Conservation (phyloP, 2,888 invertebrate genomes). For the Tubulanus polymorphus region DNA sequence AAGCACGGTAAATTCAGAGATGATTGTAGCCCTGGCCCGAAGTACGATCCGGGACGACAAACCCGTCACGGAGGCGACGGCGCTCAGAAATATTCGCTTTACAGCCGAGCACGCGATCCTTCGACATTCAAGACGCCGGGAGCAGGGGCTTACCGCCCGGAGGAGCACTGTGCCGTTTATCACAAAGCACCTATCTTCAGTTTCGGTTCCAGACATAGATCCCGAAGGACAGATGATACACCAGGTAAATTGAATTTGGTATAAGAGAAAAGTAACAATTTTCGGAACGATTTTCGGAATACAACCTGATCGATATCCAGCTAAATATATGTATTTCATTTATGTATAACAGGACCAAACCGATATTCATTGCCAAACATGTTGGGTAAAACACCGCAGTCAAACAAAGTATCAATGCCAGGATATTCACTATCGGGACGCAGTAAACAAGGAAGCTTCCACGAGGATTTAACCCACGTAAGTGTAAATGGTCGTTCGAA, state of each 20-base stretch:
- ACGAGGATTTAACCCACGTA: slow-evolving; percentile 43
- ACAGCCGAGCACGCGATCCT: slow-evolving; percentile 30
- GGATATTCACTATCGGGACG: slow-evolving; percentile 83
- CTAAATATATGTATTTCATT: slow-evolving; percentile 9
- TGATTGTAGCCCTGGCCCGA: slow-evolving; percentile 45
- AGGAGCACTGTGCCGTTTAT: slow-evolving; percentile 28
- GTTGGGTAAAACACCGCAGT: slow-evolving; percentile 46
- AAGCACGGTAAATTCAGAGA: slow-evolving; percentile 42
- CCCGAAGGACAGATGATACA: slow-evolving; percentile 41
- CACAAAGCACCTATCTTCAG: slow-evolving; percentile 41
- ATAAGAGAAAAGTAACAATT: too few species aligned
- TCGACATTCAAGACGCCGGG: slow-evolving; percentile 42
- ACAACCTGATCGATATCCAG: neutral
- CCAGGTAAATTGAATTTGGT: too few species aligned
- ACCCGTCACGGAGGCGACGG: slow-evolving; percentile 45
- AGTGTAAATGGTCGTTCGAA: neutral
- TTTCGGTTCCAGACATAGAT: slow-evolving; percentile 43
- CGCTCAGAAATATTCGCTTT: slow-evolving; percentile 47
- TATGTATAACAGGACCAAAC: slow-evolving; percentile 46
- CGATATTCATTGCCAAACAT: slow-evolving; percentile 44
- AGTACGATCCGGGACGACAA: slow-evolving; percentile 28
- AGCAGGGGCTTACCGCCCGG: slow-evolving; percentile 49
- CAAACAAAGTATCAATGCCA: slow-evolving; percentile 61
- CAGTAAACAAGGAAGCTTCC: slow-evolving; percentile 60
- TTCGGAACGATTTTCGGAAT: too few species aligned